Evolutionary conservation across 2,797 vertebrate genomes (phyloP).

Genomic region (Mormyrops boulengeri): DNA sequence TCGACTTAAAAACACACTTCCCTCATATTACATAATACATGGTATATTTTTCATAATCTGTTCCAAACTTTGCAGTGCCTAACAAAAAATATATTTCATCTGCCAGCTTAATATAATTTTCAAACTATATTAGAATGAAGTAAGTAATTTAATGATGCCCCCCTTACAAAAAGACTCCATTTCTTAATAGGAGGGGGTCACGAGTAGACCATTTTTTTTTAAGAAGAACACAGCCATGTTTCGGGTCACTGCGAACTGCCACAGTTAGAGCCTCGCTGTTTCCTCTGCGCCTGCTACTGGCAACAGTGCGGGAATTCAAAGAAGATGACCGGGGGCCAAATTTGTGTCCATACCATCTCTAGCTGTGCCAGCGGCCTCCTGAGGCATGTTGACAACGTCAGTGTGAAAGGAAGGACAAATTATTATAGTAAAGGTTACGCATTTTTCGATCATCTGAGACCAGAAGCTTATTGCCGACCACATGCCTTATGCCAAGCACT

Average conservation of each 20-base stretch:
- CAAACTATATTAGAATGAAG: neutral
- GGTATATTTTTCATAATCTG: neutral
- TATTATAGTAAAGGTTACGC: conserved; percentile 49
- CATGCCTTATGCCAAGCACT: conserved; percentile 26
- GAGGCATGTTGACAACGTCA: conserved; percentile 59
- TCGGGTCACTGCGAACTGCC: neutral
- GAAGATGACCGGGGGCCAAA: conserved; percentile 51
- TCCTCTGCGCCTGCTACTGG: conserved; percentile 41
- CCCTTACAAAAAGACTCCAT: neutral
- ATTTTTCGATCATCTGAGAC: conserved; percentile 27
- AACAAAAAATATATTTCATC: neutral
- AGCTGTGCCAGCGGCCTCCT: conserved; percentile 62
- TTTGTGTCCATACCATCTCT: conserved; percentile 60
- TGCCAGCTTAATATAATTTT: neutral
- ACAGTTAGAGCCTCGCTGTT: conserved; percentile 12
- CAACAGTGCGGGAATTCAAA: conserved; percentile 54
- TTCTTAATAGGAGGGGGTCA: neutral
- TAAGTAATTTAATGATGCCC: neutral
- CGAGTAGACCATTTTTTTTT: neutral
- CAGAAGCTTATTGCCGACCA: conserved; percentile 27
- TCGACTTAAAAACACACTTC: neutral
- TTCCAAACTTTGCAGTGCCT: neutral
- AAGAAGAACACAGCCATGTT: neutral
- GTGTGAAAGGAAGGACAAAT: conserved; percentile 65
- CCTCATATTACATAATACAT: neutral